Evolutionary conservation across 2,797 vertebrate genomes (phyloP).

Genomic region (Gorsachius magnificus): DNA sequence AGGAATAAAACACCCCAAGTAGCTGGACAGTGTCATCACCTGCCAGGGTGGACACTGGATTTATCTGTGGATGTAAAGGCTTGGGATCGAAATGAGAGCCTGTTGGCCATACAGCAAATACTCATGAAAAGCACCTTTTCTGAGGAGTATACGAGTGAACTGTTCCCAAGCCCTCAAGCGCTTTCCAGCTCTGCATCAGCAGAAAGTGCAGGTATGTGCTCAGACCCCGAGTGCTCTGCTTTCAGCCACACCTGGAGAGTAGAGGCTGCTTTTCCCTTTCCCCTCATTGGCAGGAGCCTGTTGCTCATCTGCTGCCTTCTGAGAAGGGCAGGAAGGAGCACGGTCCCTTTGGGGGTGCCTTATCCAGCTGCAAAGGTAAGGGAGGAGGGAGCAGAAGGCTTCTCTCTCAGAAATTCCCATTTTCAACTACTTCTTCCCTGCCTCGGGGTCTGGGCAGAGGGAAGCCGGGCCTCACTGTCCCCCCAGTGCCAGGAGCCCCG

Average conservation of each 20-base stretch:
- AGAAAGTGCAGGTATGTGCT: not conserved
- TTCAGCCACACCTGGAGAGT: not conserved
- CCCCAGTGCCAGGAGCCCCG: rapidly evolving
- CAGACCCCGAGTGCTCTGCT: not conserved
- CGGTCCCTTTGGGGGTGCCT: not conserved
- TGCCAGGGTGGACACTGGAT: rapidly evolving
- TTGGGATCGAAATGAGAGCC: not conserved
- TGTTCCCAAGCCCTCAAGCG: not conserved
- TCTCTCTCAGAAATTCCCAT: not conserved
- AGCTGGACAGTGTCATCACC: not conserved
- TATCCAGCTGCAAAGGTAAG: not conserved
- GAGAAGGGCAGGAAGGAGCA: not conserved
- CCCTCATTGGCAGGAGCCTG: rapidly evolving
- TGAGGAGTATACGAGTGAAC: rapidly evolving
- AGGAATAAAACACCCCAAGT: not conserved
- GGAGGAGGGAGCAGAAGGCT: not conserved
- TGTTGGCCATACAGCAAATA: not conserved
- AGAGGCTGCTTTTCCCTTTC: not conserved
- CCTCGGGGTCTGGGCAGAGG: not conserved
- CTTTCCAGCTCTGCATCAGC: not conserved
- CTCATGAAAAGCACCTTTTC: not conserved
- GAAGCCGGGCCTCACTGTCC: rapidly evolving
- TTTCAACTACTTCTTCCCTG: not conserved
- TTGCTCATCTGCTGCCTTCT: not conserved
- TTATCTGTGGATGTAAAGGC: not conserved